Conservation (phyloP, 2,113 vertebrate species). For the Muntiacus muntjak region DNA sequence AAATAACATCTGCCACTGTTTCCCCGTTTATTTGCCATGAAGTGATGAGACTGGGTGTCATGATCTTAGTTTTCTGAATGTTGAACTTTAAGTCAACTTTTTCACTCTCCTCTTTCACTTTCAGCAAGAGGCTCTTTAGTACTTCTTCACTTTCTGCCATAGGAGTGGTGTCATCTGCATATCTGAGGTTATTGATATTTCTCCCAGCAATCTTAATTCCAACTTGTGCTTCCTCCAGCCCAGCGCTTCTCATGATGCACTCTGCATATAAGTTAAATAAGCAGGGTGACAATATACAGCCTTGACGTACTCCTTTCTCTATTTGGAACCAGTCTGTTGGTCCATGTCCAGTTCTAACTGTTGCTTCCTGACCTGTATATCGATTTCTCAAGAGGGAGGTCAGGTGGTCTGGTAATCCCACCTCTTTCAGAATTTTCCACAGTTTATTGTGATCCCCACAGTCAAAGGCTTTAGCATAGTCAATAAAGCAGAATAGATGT, state of each 20-base stretch:
- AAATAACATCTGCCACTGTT: not conserved
- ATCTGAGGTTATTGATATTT: not conserved
- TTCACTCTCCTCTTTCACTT: not conserved
- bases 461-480: not conserved
- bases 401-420: not conserved
- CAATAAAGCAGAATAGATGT: not conserved
- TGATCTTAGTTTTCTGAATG: not conserved
- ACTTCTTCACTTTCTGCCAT: not conserved
- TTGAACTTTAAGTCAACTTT: not conserved
- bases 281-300: not conserved
- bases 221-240: not conserved
- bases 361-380: not conserved
- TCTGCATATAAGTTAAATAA: not conserved
- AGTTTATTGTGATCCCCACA: not conserved
- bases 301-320: not conserved
- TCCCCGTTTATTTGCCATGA: not conserved
- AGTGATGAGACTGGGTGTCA: not conserved
- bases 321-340: not conserved
- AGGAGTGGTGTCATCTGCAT: not conserved
- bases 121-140: not conserved
- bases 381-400: not conserved
- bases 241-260: not conserved
- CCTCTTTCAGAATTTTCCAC: not conserved
- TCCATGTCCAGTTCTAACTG: not conserved
- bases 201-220: not conserved